Conservation (phyloP, 2,888 invertebrate genomes). For the Eristalinus sepulchralis region DNA sequence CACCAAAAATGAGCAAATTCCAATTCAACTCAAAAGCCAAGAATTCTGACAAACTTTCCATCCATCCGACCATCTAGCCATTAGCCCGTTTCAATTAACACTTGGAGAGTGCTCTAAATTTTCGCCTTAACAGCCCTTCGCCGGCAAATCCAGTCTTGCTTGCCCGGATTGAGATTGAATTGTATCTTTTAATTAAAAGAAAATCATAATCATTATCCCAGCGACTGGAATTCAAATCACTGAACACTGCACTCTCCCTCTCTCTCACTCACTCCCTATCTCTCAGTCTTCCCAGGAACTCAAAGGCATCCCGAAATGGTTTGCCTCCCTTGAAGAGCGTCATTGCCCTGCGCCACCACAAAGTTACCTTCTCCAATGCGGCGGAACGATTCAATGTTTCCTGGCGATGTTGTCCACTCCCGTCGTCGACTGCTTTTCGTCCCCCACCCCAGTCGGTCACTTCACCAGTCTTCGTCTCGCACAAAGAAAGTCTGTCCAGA, state of each 20-base stretch:
- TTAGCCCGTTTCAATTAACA: neutral
- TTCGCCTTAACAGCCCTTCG: neutral
- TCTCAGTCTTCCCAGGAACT: slow-evolving; percentile 10
- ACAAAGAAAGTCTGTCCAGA: neutral
- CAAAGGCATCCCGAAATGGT: slow-evolving; percentile 21
- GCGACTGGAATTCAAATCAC: slow-evolving; percentile 10
- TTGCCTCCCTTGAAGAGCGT: slow-evolving; percentile 12
- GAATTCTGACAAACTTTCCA: neutral
- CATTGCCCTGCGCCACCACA: slow-evolving; percentile 48
- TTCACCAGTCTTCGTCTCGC: neutral
- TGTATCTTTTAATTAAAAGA: slow-evolving; percentile 26
- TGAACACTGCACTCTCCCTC: neutral
- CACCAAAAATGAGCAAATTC: neutral
- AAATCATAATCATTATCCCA: slow-evolving; percentile 18
- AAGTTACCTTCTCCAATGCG: slow-evolving; percentile 62
- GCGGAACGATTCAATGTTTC: slow-evolving; percentile 40
- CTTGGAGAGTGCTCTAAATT: neutral
- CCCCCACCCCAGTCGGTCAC: neutral
- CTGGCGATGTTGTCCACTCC: slow-evolving; percentile 36
- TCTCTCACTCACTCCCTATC: neutral
- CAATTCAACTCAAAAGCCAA: neutral
- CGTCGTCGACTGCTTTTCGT: slow-evolving; percentile 15
- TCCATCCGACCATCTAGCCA: neutral
- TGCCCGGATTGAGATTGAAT: neutral
- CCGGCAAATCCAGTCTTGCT: neutral